Evolutionary conservation across 2,888 invertebrate species (phyloP).

Genomic region (Diogma glabrata): DNA sequence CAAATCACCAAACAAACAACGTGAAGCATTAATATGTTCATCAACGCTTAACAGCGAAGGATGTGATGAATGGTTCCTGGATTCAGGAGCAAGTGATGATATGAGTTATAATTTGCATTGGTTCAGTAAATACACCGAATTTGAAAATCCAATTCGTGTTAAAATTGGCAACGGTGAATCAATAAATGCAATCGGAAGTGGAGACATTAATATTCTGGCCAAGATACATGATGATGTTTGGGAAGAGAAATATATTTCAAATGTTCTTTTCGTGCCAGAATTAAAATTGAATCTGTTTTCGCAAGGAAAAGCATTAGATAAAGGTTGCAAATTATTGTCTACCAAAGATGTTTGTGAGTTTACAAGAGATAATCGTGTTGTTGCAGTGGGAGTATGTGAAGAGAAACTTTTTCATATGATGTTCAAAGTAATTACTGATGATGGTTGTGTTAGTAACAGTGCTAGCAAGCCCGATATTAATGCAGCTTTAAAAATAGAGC

Average conservation of each 20-base stretch:
- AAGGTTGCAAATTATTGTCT: conserved; percentile 10
- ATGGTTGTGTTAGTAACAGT: no score
- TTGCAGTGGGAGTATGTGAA: conserved; percentile 16
- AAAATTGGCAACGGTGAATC: conserved; percentile 18
- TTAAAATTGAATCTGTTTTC: conserved; percentile 14
- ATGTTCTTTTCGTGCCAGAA: conserved; percentile 19
- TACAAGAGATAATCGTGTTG: conserved; percentile 13
- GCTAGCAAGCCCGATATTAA: background rate
- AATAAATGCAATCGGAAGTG: conserved; percentile 15
- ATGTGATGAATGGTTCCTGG: conserved; percentile 18
- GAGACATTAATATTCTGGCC: conserved; percentile 16
- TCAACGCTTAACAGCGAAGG: no score
- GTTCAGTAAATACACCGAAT: no score
- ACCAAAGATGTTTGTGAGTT: conserved; percentile 10
- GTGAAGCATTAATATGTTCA: no score
- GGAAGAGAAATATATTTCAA: conserved; percentile 13
- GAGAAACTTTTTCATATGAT: conserved; percentile 14
- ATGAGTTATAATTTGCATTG: conserved; percentile 14
- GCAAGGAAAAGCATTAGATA: conserved; percentile 10
- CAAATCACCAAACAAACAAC: background rate
- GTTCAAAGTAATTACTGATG: conserved; percentile 6
- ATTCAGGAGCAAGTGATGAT: conserved; percentile 20
- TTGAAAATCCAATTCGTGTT: no score
- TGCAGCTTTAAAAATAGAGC: background rate
- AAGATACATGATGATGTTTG: no score